Evolutionary conservation across 2,113 vertebrate genomes (phyloP), one percentile per base, ranked within the genome.

Genomic region (Etheostoma cragini): DNA sequence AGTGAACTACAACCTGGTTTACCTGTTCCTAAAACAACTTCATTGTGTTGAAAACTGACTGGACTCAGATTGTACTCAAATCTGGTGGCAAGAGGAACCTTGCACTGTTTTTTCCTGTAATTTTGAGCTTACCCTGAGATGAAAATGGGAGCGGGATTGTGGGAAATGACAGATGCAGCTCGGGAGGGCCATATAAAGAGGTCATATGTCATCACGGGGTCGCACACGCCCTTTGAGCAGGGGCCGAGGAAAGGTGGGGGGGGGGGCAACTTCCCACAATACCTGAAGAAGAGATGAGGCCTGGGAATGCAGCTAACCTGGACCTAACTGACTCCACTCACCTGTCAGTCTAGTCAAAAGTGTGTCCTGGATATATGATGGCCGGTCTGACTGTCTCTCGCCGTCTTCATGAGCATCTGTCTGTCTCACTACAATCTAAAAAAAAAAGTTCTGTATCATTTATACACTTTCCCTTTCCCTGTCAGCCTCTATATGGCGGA

Each of bases 101-200:
- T 84, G 73, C 81, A 49, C 71, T 62, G 84, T 80, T 84, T 87
- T 90, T 95, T 94, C 93, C 94, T 94, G 93, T 92, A 94, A 94
- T 95, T 94, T 95, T 70, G 63, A 92, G 94, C 90, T 94, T 90
- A 87, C 81, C 74, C 77, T 67, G 82, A 89, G 89, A 94, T 91
- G 89, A 89, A 91, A 94, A 92, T 92, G 90, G 89, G 84, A 89
- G 80, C 38, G 0, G 88, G 85, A 90, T 91, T 92, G 90, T 87
- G 93, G 86, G 87, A 85, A 92, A 91, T 94, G 94, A 94, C 92
- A 94, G 93, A 94, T 93, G 93, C 83, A 87, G 90, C 87, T 93
- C 81, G 72, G 81, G 83, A 89, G 88, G 84, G 83, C 86, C 78
- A 91, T 85, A n/a, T 89, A 90, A 90, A 85, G 92, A 91, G 93